Conservation (phyloP, 2,888 invertebrate species). For the Argynnis bischoffii region DNA sequence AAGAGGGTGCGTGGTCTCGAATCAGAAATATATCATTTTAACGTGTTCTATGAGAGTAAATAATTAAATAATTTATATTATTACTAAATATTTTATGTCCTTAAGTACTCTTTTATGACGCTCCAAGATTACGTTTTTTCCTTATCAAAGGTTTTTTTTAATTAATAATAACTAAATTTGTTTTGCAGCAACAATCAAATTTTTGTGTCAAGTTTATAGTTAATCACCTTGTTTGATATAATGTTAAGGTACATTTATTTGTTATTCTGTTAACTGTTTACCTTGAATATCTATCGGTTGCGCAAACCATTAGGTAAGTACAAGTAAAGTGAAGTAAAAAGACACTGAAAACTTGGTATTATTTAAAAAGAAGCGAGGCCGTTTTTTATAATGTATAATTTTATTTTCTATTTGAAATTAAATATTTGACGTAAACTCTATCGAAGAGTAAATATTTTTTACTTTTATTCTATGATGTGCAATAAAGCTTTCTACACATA, state of each 20-base stretch:
- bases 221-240: constrained; percentile 30
- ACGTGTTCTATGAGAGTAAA: not conserved
- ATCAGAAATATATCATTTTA: not conserved
- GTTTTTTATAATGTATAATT: too few relatives aligned
- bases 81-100: not conserved
- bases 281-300: constrained; percentile 29
- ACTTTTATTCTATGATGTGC: too few relatives aligned
- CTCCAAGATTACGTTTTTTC: not conserved
- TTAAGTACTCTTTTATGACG: too few relatives aligned
- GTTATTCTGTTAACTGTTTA: constrained; percentile 21
- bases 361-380: too few relatives aligned
- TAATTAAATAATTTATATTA: not conserved
- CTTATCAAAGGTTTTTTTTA: not conserved
- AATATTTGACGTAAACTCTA: too few relatives aligned
- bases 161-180: not conserved
- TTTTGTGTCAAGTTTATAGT: constrained; percentile 41
- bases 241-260: constrained; percentile 29
- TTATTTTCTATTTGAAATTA: too few relatives aligned
- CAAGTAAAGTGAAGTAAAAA: too few relatives aligned
- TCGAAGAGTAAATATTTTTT: too few relatives aligned
- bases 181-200: constrained; percentile 21
- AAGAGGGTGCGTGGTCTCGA: not conserved
- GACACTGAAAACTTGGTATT: too few relatives aligned
- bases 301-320: constrained; percentile 20
- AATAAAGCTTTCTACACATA: too few relatives aligned